Percentiles rank a stretch among this genome's conserved stretches.
phyloP scores from a whole-genome alignment of 2,888 invertebrate species.

The Hylaea fasciaria region DNA sequence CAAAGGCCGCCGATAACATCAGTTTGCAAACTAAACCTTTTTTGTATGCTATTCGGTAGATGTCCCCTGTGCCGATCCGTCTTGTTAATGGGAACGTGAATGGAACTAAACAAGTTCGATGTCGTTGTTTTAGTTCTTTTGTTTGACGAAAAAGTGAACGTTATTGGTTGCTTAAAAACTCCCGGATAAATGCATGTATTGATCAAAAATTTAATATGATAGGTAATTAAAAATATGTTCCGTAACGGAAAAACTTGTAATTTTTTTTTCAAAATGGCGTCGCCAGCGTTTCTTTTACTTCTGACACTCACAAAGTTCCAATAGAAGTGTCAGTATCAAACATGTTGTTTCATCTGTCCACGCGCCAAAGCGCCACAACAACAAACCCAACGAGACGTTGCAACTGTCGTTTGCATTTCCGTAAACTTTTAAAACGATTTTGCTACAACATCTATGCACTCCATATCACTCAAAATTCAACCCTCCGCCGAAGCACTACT shows the following conservation, averaged over 20 bases:
- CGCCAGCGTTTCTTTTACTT: too few species aligned
- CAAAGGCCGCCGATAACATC: slow-evolving; percentile 73
- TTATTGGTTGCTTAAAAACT: not conserved
- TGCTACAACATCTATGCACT: slow-evolving; percentile 53
- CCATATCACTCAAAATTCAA: slow-evolving; percentile 46
- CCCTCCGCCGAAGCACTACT: slow-evolving; percentile 41
- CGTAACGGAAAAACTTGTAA: too few species aligned
- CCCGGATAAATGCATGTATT: too few species aligned
- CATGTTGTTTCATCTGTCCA: slow-evolving; percentile 76
- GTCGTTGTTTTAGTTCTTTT: slow-evolving; percentile 14
- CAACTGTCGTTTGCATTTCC: slow-evolving; percentile 76
- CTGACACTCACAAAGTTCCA: too few species aligned
- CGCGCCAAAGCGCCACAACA: slow-evolving; percentile 66
- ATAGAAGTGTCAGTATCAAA: too few species aligned
- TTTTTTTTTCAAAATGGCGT: too few species aligned
- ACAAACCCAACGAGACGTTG: slow-evolving; percentile 62
- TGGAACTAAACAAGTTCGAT: slow-evolving; percentile 20
- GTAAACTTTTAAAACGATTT: slow-evolving; percentile 62
- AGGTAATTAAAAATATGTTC: too few species aligned
- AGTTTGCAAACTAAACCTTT: slow-evolving; percentile 71
- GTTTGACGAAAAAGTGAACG: not conserved
- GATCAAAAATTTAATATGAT: too few species aligned
- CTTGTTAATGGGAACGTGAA: slow-evolving; percentile 35
- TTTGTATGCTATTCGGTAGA: slow-evolving; percentile 50
- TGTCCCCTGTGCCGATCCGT: slow-evolving; percentile 41